phyloP scores from a whole-genome alignment of 2,888 invertebrate genomes.

The Acrobeloides nanus region DNA sequence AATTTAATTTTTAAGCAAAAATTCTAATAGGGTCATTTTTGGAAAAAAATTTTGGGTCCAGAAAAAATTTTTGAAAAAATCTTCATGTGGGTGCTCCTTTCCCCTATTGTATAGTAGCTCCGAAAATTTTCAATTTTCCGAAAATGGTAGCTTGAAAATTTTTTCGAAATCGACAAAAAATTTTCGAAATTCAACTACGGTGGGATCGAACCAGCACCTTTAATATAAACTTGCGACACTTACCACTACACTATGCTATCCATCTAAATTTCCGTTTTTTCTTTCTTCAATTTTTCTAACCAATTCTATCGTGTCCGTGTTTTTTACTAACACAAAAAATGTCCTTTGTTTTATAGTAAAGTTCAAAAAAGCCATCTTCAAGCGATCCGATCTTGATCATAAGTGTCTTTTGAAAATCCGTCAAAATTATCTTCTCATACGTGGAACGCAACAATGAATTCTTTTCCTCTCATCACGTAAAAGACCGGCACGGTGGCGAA shows the following conservation, averaged over 20 bases:
- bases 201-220: too few species aligned
- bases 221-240: too few species aligned
- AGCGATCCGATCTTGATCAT: background rate
- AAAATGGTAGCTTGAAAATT: background rate
- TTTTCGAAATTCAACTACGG: background rate
- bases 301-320: background rate
- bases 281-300: background rate
- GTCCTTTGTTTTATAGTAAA: background rate
- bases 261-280: background rate
- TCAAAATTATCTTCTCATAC: slow-evolving; percentile 38
- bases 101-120: too few species aligned
- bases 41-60: too few species aligned
- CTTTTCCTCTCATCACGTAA: slow-evolving; percentile 17
- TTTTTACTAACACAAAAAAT: background rate
- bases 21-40: too few species aligned
- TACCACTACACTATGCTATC: too few species aligned
- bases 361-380: background rate
- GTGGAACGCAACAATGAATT: slow-evolving; percentile 35
- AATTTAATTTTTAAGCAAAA: too few species aligned
- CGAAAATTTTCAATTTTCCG: too few species aligned
- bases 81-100: too few species aligned
- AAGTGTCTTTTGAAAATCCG: slow-evolving; percentile 4
- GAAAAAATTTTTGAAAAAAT: too few species aligned
- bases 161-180: background rate
- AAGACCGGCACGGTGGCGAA: slow-evolving; percentile 6